phyloP scores from a whole-genome alignment of 2,797 vertebrate genomes.

The Craterocephalus amniculus region DNA sequence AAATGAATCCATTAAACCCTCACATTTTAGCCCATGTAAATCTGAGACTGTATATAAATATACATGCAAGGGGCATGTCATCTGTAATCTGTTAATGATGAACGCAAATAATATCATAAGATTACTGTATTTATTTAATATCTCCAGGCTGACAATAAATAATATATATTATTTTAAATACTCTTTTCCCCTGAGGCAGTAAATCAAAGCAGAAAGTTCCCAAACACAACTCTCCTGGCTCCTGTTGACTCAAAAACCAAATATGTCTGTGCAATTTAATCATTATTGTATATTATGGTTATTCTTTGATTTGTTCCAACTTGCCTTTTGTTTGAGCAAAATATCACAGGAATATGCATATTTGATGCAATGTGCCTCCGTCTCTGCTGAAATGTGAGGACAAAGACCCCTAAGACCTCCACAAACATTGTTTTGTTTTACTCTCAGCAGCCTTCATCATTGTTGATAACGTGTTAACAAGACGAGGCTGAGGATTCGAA shows the following conservation, averaged over 20 bases:
- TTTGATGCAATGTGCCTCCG: background rate
- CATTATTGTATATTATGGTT: background rate
- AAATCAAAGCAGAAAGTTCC: constrained; percentile 37
- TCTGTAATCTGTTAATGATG: constrained; percentile 24
- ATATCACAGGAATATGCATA: background rate
- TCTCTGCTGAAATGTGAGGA: background rate
- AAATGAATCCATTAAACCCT: constrained; percentile 39
- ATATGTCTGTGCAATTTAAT: background rate
- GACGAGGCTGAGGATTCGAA: background rate
- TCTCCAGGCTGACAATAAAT: constrained; percentile 54
- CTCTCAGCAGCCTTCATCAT: background rate
- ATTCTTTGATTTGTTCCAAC: background rate
- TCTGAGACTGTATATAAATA: constrained; percentile 20
- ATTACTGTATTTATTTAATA: constrained; percentile 51
- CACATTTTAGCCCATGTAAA: constrained; percentile 15
- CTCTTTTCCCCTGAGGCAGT: constrained; percentile 15
- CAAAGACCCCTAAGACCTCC: background rate
- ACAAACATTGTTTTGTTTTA: background rate
- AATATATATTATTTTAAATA: constrained; percentile 46
- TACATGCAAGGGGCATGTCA: constrained; percentile 5
- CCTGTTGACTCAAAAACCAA: constrained; percentile 8
- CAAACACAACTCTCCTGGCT: background rate
- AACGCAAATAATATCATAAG: constrained; percentile 39
- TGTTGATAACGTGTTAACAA: background rate
- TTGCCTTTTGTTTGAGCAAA: background rate